These are phyloP conservation scores for Muricea muricata DNA, from an alignment of 92 coral and sea anemone genomes.

Conservation along the genomic window DNA sequence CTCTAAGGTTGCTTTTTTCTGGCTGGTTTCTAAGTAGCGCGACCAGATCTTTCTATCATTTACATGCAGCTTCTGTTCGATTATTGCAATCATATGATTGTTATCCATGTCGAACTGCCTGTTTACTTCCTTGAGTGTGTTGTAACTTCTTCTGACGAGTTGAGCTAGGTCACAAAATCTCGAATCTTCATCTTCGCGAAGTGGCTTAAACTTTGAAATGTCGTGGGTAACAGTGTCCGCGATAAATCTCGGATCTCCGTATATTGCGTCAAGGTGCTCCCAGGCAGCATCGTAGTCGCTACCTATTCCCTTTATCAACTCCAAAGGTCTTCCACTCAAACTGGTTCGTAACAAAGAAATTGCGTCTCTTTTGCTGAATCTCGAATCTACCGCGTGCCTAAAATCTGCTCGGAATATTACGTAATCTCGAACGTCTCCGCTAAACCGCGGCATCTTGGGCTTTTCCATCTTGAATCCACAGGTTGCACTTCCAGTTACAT, in stretches of 20 bases:
- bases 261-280: slow-evolving; percentile 42
- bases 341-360: too few species aligned
- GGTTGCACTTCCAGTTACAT: neutral
- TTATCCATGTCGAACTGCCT: too few species aligned
- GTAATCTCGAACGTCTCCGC: slow-evolving; percentile 63
- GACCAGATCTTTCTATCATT: slow-evolving; percentile 59
- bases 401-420: too few species aligned
- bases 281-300: slow-evolving; percentile 55
- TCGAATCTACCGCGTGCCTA: slow-evolving; percentile 51
- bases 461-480: slow-evolving; percentile 59
- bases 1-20: slow-evolving; percentile 48
- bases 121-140: slow-evolving; percentile 47
- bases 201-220: too few species aligned
- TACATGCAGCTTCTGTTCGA: slow-evolving; percentile 56
- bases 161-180: slow-evolving; percentile 51
- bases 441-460: slow-evolving; percentile 48
- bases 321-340: slow-evolving; percentile 49
- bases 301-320: slow-evolving; percentile 53
- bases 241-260: too few species aligned
- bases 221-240: too few species aligned
- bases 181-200: slow-evolving; percentile 41
- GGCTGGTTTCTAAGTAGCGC: slow-evolving; percentile 37
- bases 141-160: slow-evolving; percentile 36
- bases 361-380: slow-evolving; percentile 45
- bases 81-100: slow-evolving; percentile 46